phyloP scores from a whole-genome alignment of 2,797 vertebrate genomes.

The Fistularia tabacaria region DNA sequence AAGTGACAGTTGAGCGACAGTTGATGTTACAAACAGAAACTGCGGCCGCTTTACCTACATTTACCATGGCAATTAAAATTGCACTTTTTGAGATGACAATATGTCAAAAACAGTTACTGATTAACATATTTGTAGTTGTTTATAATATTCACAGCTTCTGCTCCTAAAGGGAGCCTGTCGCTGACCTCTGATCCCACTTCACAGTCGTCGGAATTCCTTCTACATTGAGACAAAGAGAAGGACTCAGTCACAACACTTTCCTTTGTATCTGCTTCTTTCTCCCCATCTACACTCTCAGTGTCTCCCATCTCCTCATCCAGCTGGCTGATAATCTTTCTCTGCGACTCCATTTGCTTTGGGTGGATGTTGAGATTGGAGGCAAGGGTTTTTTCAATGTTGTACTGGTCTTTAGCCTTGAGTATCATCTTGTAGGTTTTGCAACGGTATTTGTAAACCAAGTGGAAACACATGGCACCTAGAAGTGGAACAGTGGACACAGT shows the following conservation, averaged over 20 bases:
- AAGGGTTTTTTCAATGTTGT: constrained; percentile 87
- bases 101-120: constrained; percentile 10
- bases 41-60: background rate
- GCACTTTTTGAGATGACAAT: background rate
- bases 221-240: constrained; percentile 79
- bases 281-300: constrained; percentile 51
- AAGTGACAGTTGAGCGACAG: too few species aligned
- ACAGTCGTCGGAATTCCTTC: constrained; percentile 83
- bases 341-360: constrained; percentile 80
- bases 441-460: constrained; percentile 90
- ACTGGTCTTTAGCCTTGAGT: constrained; percentile 86
- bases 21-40: constrained; percentile 2
- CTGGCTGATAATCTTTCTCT: constrained; percentile 82
- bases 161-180: constrained; percentile 88
- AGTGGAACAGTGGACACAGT: constrained; percentile 92
- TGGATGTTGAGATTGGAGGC: constrained; percentile 81
- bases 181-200: constrained; percentile 91
- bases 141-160: constrained; percentile 89
- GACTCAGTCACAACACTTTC: constrained; percentile 82
- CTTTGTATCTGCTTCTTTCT: constrained; percentile 74
- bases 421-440: constrained; percentile 94
- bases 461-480: constrained; percentile 91
- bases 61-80: constrained; percentile 6
- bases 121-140: constrained; percentile 62
- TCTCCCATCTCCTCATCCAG: constrained; percentile 71